Conservation (phyloP, 92 coral and sea anemone genomes). For the Zoanthus sansibaricus region DNA sequence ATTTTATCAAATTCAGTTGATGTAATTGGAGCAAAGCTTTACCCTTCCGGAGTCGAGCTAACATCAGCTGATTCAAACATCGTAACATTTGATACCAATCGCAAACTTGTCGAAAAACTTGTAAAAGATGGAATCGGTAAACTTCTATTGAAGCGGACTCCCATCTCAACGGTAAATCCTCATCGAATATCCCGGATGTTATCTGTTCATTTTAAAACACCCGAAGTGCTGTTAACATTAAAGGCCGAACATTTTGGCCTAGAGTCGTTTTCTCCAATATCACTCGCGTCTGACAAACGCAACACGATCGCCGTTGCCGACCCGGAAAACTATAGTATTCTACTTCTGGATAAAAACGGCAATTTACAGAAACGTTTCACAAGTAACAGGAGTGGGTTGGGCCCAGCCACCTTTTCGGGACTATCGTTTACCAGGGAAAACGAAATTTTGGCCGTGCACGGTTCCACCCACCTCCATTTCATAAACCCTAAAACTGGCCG, state of each 20-base stretch:
- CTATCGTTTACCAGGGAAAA: conserved; percentile 76
- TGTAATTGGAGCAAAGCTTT: conserved; percentile 61
- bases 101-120: conserved; percentile 58
- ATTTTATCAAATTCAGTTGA: conserved; percentile 54
- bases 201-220: conserved; percentile 61
- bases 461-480: conserved; percentile 77
- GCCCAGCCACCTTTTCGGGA: conserved; percentile 85
- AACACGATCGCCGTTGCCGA: conserved; percentile 80
- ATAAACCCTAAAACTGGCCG: conserved; percentile 76
- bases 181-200: conserved; percentile 39
- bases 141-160: neutral
- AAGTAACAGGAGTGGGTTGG: conserved; percentile 50
- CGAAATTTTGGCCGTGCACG: conserved; percentile 77
- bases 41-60: conserved; percentile 58
- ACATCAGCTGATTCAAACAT: conserved; percentile 67
- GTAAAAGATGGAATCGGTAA: conserved; percentile 75
- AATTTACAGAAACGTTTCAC: conserved; percentile 67
- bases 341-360: conserved; percentile 74
- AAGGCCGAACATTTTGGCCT: conserved; percentile 71
- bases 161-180: conserved; percentile 29
- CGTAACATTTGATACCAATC: conserved; percentile 71
- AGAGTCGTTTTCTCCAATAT: conserved; percentile 85
- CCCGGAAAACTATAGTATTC: conserved; percentile 83
- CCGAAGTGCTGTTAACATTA: conserved; percentile 57
- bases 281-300: conserved; percentile 81